phyloP scores from a whole-genome alignment of 1,140 invertebrate species.

The Nephila pilipes region DNA sequence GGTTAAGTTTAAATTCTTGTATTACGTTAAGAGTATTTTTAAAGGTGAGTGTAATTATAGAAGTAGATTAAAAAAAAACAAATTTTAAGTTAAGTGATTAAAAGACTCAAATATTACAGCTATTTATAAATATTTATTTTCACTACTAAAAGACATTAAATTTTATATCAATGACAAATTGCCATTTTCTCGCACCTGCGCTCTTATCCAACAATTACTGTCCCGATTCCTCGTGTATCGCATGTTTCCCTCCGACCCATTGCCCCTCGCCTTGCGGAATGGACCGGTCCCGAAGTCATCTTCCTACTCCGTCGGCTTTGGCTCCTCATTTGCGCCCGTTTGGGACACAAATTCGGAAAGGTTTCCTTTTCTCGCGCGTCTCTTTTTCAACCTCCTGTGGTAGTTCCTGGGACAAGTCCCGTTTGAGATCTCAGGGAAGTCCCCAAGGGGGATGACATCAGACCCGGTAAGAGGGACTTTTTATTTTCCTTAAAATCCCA shows the following conservation, averaged over 20 bases:
- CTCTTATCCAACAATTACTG: not conserved
- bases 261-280: not conserved
- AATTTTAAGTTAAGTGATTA: too few species aligned
- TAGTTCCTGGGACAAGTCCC: not conserved
- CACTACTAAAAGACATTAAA: too few species aligned
- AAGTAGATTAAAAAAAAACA: too few species aligned
- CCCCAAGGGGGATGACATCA: not conserved
- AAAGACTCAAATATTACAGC: too few species aligned
- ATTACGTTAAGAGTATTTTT: too few species aligned
- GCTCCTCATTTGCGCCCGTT: conserved; percentile 14
- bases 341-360: not conserved
- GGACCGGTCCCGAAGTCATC: conserved; percentile 34
- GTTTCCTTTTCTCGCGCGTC: not conserved
- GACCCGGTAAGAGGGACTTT: not conserved
- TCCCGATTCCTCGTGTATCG: not conserved
- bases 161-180: too few species aligned
- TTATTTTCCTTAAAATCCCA: not conserved
- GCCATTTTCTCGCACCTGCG: not conserved
- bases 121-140: too few species aligned
- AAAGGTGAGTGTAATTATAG: too few species aligned
- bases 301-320: conserved; percentile 12
- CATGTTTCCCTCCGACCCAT: not conserved
- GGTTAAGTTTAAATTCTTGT: too few species aligned
- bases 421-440: not conserved
- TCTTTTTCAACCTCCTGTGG: not conserved